Evolutionary conservation across 1,140 invertebrate genomes (phyloP), one percentile per base, ranked within the genome.

Genomic region (Leptoteleia sp.): DNA sequence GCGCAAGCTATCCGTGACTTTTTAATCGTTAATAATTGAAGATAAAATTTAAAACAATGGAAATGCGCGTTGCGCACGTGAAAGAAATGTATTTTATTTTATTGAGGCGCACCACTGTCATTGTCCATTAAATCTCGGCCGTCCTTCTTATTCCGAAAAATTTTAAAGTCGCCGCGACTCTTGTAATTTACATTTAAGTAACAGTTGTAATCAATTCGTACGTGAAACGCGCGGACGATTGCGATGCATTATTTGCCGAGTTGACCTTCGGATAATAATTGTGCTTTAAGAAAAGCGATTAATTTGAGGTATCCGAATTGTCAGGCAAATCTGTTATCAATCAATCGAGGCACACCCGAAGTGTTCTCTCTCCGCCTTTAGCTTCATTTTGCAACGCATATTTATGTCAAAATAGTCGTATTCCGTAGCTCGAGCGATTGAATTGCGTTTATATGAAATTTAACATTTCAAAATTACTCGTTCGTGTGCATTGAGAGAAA

Each of bases 301-400:
- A 64, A 64, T 64, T 64, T 31, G 12, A 64, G 42, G 59, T 50
- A 64, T 33, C 27, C 40, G 55, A 45, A 57, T 57, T 43, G 15
- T 25, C 33, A n/a, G 31, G 9, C 27, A 6, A 3, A 19, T 38
- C n/a, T 48, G 45, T 31, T 64, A 40, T 31, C 31, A 50, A 50
- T 50, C 50, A 64, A 50, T 62, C 48, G 43, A 15, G 31, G 37
- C 15, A 25, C 57, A 47, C n/a, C 29, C 16, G 17, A 54, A 57
- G 22, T 54, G 22, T 3, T 25, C 22, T n/a, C n/a, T 54, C 22
- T 19, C 22, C 17, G 19, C 7, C 8, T 25, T n/a, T n/a, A n/a
- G n/a, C 0, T 17, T 29, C 35, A 3, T 25, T 48, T 48, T 31
- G 12, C 27, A 48, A 48, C 12, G 2, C n/a, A 27, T 9, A 6